Evolutionary conservation across 2,113 vertebrate species (phyloP), one percentile per base, ranked within the genome.

Genomic region (Psophia crepitans): DNA sequence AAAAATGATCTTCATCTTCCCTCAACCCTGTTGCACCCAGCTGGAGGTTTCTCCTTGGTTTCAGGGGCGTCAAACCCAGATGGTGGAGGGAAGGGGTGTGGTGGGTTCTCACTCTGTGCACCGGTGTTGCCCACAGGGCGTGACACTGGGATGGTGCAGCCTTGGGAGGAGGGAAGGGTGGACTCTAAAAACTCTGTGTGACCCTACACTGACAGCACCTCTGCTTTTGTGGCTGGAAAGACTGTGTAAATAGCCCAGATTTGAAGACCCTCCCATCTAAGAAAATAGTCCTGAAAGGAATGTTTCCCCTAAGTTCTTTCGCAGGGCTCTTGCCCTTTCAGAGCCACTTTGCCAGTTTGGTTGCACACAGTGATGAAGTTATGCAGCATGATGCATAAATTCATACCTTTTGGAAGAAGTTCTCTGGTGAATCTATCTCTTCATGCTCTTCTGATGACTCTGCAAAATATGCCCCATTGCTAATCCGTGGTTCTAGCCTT

Each of bases 81-180:
- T 3, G 9, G 44, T 18, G 37, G 58, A 60, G 20, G 46, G 24
- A 33, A 37, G 9, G 58, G 10, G 66, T 1, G 1, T 41, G 14
- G 58, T 28, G 26, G 16, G 16, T 44, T n/a, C 49, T 37, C n/a
- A 44, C 32, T 11, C 39, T 8, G 12, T 7, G 49, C 24, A 17
- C 24, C 2, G 0, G 11, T 0, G 1, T 43, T 44, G 13, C 18
- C 30, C 0, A 0, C 27, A 15, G 35, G 6, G 8, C 1, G 1
- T 13, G 27, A 17, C 11, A 15, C 14, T 17, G 32, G 44, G 32
- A n/a, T 11, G 11, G 18, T 7, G 32, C 53, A 48, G 30, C 68
- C 37, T 4, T 28, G 35, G 44, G 6, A 64, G 15, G 33, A 73
- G 33, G 26, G 32, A 17, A 49, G 26, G 18, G 14, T 33, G 17